Base-by-base conservation (phyloP, 2,113 vertebrate genomes). In the Nannospalax galili region DNA sequence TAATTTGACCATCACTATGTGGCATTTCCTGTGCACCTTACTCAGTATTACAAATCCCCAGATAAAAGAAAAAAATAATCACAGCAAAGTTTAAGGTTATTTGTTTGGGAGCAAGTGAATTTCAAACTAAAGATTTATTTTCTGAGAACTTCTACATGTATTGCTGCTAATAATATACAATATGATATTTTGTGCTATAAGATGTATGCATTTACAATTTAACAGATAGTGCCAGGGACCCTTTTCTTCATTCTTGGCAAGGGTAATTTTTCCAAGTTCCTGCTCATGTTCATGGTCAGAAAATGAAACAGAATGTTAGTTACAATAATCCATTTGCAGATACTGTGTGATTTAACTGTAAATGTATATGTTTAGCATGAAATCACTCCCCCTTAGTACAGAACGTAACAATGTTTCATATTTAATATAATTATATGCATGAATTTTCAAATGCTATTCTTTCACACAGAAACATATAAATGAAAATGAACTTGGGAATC, bases 111-210 rank as follows among this genome's bases (percentile, higher is more conserved):
- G 74, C 37, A 7, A 28, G 26, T n/a, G 35, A 17, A 74, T 82
- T 92, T 93, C 17, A 82, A 85, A 80, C 60, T 77, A 65, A 96
- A 92, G 30, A 48, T 20, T 10, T 16, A 65, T 7, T 90, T 84
- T 84, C 60, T 91, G 15, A 88, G 70, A 82, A 64, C 26, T 80
- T 90, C 26, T 64, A 79, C 48, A 88, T 45, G 64, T 62, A 19
- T 90, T 90, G n/a, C 28, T 93, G 93, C 90, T 89, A 92, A 70
- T 78, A 72, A 69, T 17, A 65, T 58, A 86, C 35, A n/a, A 88
- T 45, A 56, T 87, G n/a, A 48, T 45, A 84, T 79, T 92, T 84
- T 91, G 2, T 42, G 70, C 32, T 79, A 9, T 60, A 14, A 17
- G 88, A 45, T 32, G 37, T 3, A 40, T 7, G 32, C 81, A 19